These are phyloP conservation scores for Apotomis betuletana DNA, from an alignment of 2,888 invertebrate genomes.

Conservation along the genomic window DNA sequence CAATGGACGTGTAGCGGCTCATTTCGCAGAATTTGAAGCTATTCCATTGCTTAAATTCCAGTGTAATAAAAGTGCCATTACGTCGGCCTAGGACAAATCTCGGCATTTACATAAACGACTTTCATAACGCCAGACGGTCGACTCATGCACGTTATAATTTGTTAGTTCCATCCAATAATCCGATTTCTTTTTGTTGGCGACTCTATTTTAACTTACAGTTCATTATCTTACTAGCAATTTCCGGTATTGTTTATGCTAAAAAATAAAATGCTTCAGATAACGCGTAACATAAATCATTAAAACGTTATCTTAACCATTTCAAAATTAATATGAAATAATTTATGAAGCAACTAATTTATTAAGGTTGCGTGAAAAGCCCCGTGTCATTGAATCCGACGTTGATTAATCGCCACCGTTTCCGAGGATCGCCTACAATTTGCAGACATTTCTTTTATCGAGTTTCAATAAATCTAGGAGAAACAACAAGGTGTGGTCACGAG, in stretches of 20 bases:
- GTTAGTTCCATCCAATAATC: neutral
- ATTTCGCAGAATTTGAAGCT: conserved; percentile 47
- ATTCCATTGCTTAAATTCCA: conserved; percentile 54
- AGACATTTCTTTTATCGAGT: conserved; percentile 37
- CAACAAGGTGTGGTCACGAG: conserved; percentile 38
- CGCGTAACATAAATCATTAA: neutral
- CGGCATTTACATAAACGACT: conserved; percentile 45
- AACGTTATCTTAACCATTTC: neutral
- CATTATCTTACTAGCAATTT: too few species aligned
- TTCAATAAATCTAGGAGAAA: conserved; percentile 39
- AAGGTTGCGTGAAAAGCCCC: conserved; percentile 22
- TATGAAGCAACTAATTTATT: conserved; percentile 25
- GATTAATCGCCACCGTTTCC: conserved; percentile 23
- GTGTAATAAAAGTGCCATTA: conserved; percentile 53
- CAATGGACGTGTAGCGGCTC: conserved; percentile 21
- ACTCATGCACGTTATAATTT: neutral
- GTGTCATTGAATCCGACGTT: conserved; percentile 21
- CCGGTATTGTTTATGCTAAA: too few species aligned
- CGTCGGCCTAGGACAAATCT: conserved; percentile 48
- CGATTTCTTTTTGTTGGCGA: neutral
- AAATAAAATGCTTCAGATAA: too few species aligned
- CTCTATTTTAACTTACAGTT: too few species aligned
- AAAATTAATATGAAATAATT: conserved; percentile 10
- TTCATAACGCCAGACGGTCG: conserved; percentile 31
- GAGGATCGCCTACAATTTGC: conserved; percentile 24